Base-by-base conservation (phyloP, 2,797 vertebrate genomes). In the Acanthornis magna region DNA sequence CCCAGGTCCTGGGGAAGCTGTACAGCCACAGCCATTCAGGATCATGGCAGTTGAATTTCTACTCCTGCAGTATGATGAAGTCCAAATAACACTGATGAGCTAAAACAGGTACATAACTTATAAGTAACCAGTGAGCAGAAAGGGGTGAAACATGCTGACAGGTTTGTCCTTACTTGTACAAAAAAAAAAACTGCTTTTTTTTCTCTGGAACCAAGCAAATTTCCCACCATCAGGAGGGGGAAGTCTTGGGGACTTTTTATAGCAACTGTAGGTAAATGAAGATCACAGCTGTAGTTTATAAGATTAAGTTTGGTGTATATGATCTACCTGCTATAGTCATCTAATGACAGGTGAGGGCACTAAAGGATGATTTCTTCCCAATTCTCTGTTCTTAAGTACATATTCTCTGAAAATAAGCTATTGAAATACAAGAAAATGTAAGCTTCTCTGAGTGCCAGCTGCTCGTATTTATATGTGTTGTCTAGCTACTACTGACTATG, bases 11-110 rank as follows among this genome's bases (percentile, higher is more conserved):
- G 7, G 18, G 15, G 21, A n/a, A 34, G 13, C n/a, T 77, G 58
- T 36, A 34, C 47, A 40, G 60, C 30, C 22, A 19, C 5, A 8
- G 29, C 17, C 30, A 13, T 30, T 77, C 0, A 0, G 22, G 21
- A 27, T 60, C 5, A 1, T 4, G 9, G 34, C 47, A 48, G 47
- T 25, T 25, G 47, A 48, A 25, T 8, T 48, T 22, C 67, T 53
- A 2, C 19, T 61, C 23, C 1, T 19, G 25, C 40, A 9, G 20
- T 45, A 10, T 34, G 12, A 2, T 32, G 17, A 23, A 55, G 54
- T 25, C 45, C 13, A 27, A 3, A 3, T 13, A 23, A 38, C 10
- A 11, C 7, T 7, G 20, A 29, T 6, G 23, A 38, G 22, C 16
- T 72, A 4, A 43, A 83, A 8, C 30, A 48, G 60, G 10, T 30